phyloP scores from a whole-genome alignment of 1,140 invertebrate genomes.

The Helicoverpa zea region DNA sequence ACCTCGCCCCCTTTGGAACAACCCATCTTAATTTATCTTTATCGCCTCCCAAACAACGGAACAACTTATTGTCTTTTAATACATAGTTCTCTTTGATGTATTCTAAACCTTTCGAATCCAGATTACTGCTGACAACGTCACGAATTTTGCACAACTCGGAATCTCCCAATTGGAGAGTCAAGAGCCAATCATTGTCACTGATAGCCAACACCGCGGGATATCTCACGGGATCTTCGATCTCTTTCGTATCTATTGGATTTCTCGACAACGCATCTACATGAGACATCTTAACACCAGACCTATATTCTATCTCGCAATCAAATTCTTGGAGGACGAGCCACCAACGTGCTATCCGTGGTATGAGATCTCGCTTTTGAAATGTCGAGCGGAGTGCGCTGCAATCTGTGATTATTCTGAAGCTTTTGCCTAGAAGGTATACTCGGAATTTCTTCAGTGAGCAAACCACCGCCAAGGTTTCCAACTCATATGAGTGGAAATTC shows the following conservation, averaged over 20 bases:
- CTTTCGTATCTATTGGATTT: constrained; percentile 26
- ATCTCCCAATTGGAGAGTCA: not conserved
- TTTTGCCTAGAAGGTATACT: too few species aligned
- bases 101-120: constrained; percentile 46
- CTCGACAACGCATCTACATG: constrained; percentile 69
- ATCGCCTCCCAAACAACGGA: constrained; percentile 33
- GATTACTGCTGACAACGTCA: constrained; percentile 33
- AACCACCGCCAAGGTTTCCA: too few species aligned
- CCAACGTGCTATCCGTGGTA: too few species aligned
- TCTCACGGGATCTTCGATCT: not conserved
- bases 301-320: too few species aligned
- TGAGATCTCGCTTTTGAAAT: too few species aligned
- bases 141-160: constrained; percentile 28
- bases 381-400: too few species aligned
- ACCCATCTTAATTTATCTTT: constrained; percentile 46
- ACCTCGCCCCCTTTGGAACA: not conserved
- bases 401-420: too few species aligned
- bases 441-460: too few species aligned
- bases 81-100: constrained; percentile 56
- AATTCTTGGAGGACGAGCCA: too few species aligned
- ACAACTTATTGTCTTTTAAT: constrained; percentile 54
- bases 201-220: not conserved
- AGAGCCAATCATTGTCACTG: not conserved
- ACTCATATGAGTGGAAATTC: too few species aligned
- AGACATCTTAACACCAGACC: too few species aligned